These are phyloP conservation scores for Cardiocondyla obscurior DNA, from an alignment of 1,140 invertebrate genomes.

Conservation along the genomic window DNA sequence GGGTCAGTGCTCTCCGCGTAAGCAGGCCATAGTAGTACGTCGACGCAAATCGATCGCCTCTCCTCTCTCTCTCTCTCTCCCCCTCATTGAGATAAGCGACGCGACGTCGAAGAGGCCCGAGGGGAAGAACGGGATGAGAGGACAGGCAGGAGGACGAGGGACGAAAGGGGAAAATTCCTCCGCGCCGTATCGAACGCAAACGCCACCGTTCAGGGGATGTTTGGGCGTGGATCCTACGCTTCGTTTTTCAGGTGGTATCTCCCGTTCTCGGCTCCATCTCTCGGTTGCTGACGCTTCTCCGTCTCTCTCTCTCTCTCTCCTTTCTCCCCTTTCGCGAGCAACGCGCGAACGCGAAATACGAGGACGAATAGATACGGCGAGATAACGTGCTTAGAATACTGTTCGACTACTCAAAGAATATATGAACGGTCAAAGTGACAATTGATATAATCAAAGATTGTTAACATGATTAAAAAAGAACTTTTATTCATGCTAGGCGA, in stretches of 20 bases:
- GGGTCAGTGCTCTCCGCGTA: constrained; percentile 72
- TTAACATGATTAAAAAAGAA: not conserved
- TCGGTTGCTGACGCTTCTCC: not conserved
- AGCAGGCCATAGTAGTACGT: constrained; percentile 75
- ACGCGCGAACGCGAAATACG: not conserved
- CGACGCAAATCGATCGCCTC: constrained; percentile 71
- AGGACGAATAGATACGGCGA: not conserved
- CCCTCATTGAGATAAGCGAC: constrained; percentile 63
- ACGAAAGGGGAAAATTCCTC: not conserved
- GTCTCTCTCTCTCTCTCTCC: no score
- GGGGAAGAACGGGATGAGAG: not conserved
- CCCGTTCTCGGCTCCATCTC: not conserved
- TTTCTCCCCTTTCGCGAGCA: not conserved
- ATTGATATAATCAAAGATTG: no score
- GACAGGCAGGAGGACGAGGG: not conserved
- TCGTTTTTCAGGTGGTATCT: not conserved
- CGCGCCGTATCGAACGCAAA: constrained; percentile 7
- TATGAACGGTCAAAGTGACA: no score
- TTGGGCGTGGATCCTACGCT: constrained; percentile 39
- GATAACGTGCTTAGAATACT: not conserved
- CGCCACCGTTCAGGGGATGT: constrained; percentile 7
- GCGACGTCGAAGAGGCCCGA: constrained; percentile 21
- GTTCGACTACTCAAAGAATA: not conserved
- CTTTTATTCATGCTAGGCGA: not conserved
- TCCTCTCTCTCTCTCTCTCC: constrained; percentile 41